Conservation (phyloP, 2,113 vertebrate genomes). For the Xenus cinereus region DNA sequence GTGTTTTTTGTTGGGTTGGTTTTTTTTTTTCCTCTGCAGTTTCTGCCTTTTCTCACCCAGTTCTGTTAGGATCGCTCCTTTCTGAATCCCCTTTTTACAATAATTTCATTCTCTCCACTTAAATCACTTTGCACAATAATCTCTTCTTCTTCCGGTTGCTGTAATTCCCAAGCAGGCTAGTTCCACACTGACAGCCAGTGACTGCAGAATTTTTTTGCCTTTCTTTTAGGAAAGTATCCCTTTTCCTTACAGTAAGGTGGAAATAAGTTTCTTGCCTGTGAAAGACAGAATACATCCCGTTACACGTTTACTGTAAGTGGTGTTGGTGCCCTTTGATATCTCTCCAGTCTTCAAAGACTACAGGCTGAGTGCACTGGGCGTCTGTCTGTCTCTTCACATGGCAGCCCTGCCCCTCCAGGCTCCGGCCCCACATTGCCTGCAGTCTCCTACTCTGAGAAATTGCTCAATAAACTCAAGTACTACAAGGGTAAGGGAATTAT, state of each 20-base stretch:
- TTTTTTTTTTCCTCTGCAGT: no score
- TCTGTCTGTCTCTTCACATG: background rate
- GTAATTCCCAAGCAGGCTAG: background rate
- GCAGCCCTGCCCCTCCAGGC: background rate
- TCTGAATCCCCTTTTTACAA: background rate
- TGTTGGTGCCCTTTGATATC: background rate
- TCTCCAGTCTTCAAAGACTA: background rate
- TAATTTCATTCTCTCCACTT: background rate
- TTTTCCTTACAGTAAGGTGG: background rate
- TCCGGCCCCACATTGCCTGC: background rate
- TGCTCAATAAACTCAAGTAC: background rate
- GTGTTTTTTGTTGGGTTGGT: no score
- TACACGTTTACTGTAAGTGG: background rate
- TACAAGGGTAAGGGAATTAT: background rate
- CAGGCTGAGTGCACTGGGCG: fast-evolving
- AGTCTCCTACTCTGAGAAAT: background rate
- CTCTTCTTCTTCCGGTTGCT: background rate
- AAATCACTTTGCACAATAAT: background rate
- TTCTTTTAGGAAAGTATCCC: background rate
- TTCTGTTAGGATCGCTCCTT: background rate
- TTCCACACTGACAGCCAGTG: background rate
- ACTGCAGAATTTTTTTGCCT: background rate
- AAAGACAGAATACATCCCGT: background rate
- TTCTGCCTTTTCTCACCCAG: background rate
- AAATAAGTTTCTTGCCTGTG: background rate